These are phyloP conservation scores for Monodelphis domestica DNA, from an alignment of 2,797 vertebrate genomes.

Conservation along the genomic window DNA sequence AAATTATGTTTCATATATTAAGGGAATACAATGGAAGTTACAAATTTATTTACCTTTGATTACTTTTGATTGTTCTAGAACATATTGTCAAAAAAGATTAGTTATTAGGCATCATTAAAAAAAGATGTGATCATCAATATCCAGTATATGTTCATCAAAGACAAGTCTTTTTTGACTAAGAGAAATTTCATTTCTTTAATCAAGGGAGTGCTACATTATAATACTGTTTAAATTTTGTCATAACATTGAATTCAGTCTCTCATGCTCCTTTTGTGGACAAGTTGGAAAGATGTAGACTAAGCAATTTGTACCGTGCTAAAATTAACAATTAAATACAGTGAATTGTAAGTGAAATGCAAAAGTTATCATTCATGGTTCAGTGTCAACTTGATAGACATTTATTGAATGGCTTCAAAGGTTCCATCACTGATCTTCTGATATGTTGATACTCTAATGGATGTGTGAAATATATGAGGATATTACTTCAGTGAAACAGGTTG, in stretches of 20 bases:
- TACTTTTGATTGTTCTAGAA: no score
- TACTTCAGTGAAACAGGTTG: not conserved
- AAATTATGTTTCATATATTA: no score
- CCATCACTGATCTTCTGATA: not conserved
- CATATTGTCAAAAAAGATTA: no score
- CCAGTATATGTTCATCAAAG: not conserved
- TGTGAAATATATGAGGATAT: not conserved
- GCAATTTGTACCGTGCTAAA: no score
- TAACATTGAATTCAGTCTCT: not conserved
- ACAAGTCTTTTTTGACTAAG: not conserved
- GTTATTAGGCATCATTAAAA: no score
- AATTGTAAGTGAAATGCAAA: not conserved
- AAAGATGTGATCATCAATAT: no score
- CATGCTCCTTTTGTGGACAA: no score
- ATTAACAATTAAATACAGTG: no score
- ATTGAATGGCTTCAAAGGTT: not conserved
- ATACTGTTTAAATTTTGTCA: not conserved
- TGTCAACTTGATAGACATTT: not conserved
- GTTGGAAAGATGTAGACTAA: no score
- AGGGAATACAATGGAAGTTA: no score
- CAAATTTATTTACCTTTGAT: no score
- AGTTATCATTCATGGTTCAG: not conserved
- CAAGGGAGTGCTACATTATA: no score
- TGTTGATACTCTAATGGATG: not conserved
- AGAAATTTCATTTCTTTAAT: not conserved